Evolutionary conservation across 2,797 vertebrate species (phyloP), one percentile per base, ranked within the genome.

Genomic region (Vultur gryphus): DNA sequence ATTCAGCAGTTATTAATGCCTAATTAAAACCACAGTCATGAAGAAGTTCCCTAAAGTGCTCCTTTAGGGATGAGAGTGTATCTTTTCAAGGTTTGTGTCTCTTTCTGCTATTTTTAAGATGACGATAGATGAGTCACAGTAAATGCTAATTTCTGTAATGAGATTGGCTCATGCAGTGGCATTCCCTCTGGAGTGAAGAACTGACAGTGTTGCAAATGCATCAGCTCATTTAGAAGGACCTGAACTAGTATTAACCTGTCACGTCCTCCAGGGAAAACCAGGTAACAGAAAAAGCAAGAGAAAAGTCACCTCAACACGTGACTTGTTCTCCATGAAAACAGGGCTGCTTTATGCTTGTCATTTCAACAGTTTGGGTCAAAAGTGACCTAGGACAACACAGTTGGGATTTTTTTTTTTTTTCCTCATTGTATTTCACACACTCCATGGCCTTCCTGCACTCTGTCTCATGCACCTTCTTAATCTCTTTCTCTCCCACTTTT

Each of bases 41-140:
- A 87, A 82, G 39, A 96, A 69, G 52, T 43, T 83, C 79, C 48
- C 73, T 78, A 33, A 96, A 90, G 77, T 58, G 12, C 17, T 82
- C 64, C 90, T 95, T 94, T 46, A 66, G 69, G 59, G 67, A 92
- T 89, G 71, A 35, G 46, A 58, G 54, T 37, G 33, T 21, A 78
- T 80, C 39, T 84, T 78, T 97, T 95, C 72, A 91, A 93, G 37
- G 39, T 62, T 95, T 93, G 23, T 77, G 5, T 72, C 77, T 91
- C 81, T 96, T 78, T 93, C 59, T 92, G 76, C 46, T 85, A 1
- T 95, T 80, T 70, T 52, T 87, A 57, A 83, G 65, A 73, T 33
- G 92, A 93, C 96, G 91, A 89, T 28, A 87, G 78, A 92, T 96
- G 94, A 97, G 79, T 97, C 92, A 96, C 55, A 89, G 90, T 65